phyloP scores from a whole-genome alignment of 2,797 vertebrate genomes.

The Schizopygopsis pylzovi region DNA sequence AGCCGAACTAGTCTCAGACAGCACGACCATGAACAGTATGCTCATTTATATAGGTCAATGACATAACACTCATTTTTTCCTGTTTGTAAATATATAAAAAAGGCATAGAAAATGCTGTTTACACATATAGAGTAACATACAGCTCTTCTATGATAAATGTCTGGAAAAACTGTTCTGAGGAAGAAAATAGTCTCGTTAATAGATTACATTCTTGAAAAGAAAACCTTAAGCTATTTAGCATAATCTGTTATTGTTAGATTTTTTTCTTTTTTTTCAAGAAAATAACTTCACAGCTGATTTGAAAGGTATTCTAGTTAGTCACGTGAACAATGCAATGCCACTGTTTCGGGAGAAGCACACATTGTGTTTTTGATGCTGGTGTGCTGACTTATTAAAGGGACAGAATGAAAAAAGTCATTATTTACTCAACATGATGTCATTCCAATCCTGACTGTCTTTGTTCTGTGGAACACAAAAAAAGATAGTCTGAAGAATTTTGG shows the following conservation, averaged over 20 bases:
- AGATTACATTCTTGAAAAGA: not conserved
- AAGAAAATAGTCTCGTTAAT: not conserved
- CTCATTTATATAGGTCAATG: not conserved
- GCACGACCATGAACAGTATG: not conserved
- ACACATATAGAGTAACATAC: not conserved
- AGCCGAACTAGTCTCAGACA: slow-evolving; percentile 51
- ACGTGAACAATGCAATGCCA: too few relatives aligned
- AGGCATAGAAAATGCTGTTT: not conserved
- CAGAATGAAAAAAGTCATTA: too few relatives aligned
- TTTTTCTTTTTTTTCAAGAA: too few relatives aligned
- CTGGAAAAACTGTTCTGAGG: not conserved
- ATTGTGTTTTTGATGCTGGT: too few relatives aligned
- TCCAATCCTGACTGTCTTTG: too few relatives aligned
- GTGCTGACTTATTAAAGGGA: too few relatives aligned
- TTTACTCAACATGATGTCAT: too few relatives aligned
- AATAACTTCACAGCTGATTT: too few relatives aligned
- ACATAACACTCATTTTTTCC: not conserved
- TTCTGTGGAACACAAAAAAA: too few relatives aligned
- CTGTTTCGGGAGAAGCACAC: too few relatives aligned
- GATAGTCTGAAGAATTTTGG: too few relatives aligned
- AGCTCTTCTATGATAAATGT: not conserved
- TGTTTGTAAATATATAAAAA: not conserved
- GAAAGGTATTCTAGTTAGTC: too few relatives aligned
- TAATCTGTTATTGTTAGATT: not conserved
- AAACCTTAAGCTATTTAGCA: not conserved